phyloP scores from a whole-genome alignment of 2,888 invertebrate genomes.

The Rhagonycha fulva region DNA sequence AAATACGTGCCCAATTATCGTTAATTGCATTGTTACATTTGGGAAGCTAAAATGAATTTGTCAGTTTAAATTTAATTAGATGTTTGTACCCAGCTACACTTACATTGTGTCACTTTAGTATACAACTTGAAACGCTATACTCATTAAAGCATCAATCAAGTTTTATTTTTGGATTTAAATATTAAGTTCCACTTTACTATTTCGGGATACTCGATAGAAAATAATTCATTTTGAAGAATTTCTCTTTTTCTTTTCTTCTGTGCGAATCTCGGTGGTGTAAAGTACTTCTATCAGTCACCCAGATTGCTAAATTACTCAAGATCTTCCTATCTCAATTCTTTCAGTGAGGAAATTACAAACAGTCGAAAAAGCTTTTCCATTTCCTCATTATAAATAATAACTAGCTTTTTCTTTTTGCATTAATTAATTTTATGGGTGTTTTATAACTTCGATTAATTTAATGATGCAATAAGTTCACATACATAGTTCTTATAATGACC shows the following conservation, averaged over 20 bases:
- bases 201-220: neutral
- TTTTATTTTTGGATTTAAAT: neutral
- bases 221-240: too few relatives aligned
- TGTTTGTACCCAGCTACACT: neutral
- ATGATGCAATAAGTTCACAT: neutral
- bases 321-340: too few relatives aligned
- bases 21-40: neutral
- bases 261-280: too few relatives aligned
- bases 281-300: too few relatives aligned
- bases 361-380: neutral
- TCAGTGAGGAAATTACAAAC: neutral
- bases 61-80: neutral
- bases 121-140: neutral
- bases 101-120: neutral
- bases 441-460: neutral
- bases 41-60: neutral
- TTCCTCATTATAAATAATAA: neutral
- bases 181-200: neutral
- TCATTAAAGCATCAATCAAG: neutral
- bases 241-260: too few relatives aligned
- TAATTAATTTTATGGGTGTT: neutral
- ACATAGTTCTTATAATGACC: neutral
- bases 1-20: neutral
- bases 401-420: neutral
- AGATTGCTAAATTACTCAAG: too few relatives aligned